phyloP scores from a whole-genome alignment of 2,888 invertebrate genomes.

The Clepsis dumicolana region DNA sequence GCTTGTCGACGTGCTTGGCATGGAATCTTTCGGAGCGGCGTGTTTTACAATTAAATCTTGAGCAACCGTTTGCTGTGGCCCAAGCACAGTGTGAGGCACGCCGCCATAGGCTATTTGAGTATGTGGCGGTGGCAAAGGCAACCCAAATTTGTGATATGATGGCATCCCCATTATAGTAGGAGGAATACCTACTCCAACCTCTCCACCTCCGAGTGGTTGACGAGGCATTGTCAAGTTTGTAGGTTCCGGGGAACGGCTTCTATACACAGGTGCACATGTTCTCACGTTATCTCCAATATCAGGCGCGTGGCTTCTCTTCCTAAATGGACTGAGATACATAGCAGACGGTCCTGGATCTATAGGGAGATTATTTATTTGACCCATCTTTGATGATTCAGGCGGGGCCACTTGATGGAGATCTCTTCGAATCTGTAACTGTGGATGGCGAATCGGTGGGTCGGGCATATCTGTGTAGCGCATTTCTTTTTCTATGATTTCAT shows the following conservation, averaged over 20 bases:
- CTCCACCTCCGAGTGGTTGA: conserved; percentile 64
- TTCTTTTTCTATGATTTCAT: conserved; percentile 80
- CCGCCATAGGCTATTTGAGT: conserved; percentile 76
- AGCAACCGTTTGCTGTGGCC: conserved; percentile 82
- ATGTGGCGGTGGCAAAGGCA: conserved; percentile 80
- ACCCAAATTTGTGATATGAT: conserved; percentile 79
- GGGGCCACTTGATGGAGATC: conserved; percentile 88
- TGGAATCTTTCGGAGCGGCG: conserved; percentile 78
- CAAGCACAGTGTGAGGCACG: conserved; percentile 72
- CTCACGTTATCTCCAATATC: conserved; percentile 79
- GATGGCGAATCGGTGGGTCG: conserved; percentile 79
- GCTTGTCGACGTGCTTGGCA: conserved; percentile 71
- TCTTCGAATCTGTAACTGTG: conserved; percentile 91
- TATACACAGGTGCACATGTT: conserved; percentile 73
- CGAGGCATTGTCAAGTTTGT: conserved; percentile 82
- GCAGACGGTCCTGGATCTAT: conserved; percentile 78
- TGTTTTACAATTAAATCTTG: conserved; percentile 85
- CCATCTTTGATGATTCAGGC: conserved; percentile 71
- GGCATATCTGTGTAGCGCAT: conserved; percentile 80
- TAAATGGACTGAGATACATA: conserved; percentile 82
- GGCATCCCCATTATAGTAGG: conserved; percentile 79
- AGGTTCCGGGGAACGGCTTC: conserved; percentile 80
- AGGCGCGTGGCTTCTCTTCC: conserved; percentile 86
- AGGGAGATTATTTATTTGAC: conserved; percentile 75
- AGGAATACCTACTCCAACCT: conserved; percentile 74